Conservation (phyloP, 2,113 vertebrate genomes). For the Scopus umbretta region DNA sequence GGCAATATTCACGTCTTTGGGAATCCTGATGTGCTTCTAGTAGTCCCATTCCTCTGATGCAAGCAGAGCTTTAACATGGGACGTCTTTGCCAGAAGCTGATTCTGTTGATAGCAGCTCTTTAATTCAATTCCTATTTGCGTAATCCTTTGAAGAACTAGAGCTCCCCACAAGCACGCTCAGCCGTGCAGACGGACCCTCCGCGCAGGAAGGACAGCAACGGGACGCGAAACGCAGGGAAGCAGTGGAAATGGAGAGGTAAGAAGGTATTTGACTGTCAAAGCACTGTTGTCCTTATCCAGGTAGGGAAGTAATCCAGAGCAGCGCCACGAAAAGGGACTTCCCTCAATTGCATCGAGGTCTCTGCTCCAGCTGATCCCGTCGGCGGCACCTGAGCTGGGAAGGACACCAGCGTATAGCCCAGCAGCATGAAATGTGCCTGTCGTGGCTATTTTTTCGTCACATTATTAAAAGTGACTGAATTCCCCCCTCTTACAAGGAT, state of each 20-base stretch:
- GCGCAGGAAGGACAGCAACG: background rate
- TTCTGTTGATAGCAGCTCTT: background rate
- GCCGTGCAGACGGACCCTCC: accelerated
- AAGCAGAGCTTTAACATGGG: background rate
- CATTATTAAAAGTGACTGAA: constrained; percentile 54
- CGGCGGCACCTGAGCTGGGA: background rate
- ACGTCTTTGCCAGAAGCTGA: background rate
- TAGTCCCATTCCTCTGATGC: background rate
- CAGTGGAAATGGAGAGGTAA: background rate
- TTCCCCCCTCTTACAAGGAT: constrained; percentile 36
- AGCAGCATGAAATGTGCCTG: background rate
- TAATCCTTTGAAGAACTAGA: background rate
- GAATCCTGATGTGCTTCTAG: background rate
- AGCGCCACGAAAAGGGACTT: background rate
- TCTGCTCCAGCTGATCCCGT: background rate
- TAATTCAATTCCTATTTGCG: background rate
- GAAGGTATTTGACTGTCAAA: background rate
- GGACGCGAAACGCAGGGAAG: background rate
- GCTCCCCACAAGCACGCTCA: background rate
- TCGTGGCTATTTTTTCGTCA: background rate
- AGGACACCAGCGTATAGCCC: background rate
- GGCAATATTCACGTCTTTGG: accelerated
- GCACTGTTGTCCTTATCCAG: background rate
- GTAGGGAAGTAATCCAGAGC: background rate
- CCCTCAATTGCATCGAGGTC: background rate